phyloP scores from a whole-genome alignment of 2,888 invertebrate genomes.

The Lasius platythorax region DNA sequence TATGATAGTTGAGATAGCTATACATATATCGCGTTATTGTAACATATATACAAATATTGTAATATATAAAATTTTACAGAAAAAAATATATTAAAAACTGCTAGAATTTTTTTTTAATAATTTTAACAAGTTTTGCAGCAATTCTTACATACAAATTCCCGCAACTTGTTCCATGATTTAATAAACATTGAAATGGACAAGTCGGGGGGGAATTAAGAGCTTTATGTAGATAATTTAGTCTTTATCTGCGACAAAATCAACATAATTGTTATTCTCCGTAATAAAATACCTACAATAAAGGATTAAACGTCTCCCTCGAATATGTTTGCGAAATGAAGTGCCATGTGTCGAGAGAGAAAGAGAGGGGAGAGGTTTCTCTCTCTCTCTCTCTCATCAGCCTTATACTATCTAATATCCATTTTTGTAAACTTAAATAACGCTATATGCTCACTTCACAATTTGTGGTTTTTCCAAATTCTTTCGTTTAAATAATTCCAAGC shows the following conservation, averaged over 20 bases:
- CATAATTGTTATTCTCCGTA: not conserved
- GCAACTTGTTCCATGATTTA: not conserved
- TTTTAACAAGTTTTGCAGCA: not conserved
- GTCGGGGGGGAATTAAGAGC: not conserved
- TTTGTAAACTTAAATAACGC: slow-evolving; percentile 39
- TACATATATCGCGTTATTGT: not conserved
- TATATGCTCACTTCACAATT: slow-evolving; percentile 22
- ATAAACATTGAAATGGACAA: not conserved
- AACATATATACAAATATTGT: not conserved
- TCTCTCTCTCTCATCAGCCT: not conserved
- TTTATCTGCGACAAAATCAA: not conserved
- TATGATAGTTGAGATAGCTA: not conserved
- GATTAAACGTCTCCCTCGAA: not conserved
- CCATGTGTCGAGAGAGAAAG: not conserved
- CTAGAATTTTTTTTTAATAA: not conserved
- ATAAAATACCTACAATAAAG: slow-evolving; percentile 6
- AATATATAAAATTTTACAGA: not conserved
- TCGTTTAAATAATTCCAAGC: not conserved
- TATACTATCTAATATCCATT: slow-evolving; percentile 38
- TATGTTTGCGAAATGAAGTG: slow-evolving; percentile 36
- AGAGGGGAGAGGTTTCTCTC: not conserved
- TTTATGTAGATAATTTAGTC: not conserved
- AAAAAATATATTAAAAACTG: not conserved
- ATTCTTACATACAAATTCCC: not conserved
- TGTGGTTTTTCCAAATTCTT: slow-evolving; percentile 25